Base-by-base conservation (phyloP, 2,888 invertebrate species). In the Salpingus planirostris region DNA sequence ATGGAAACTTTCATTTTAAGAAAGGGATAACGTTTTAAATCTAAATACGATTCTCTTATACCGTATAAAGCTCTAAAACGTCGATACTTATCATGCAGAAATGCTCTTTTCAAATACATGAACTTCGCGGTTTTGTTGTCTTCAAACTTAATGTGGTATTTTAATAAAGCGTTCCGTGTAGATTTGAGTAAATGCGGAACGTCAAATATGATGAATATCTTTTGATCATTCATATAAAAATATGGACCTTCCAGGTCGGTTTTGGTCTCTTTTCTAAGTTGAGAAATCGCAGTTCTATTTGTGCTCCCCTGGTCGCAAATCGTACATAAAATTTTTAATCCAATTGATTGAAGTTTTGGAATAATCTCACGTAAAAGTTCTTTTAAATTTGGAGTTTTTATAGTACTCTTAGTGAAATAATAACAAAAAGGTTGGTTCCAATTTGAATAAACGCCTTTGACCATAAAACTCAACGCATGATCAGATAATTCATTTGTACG, bases 401-500 rank as follows among this genome's bases (percentile, higher is more conserved):
- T 25, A 10, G 21, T 33, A 18, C 33, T 15, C 23, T 24, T 32
- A n/a, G 33, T 29, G 23, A 36, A 36, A 32, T 31, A 39, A 21
- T 28, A 32, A 7, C 7, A 6, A 7, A 23, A 5, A 5, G 23
- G 23, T 10, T 23, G 23, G 7, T 23, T 23, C 23, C 23, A 23
- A 11, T 5, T 10, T 5, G 8, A 10, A 10, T 11, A 5, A 10
- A 23, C 4, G 5, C 23, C 23, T 23, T 23, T 6, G 4, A 23
- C 11, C 23, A 23, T 23, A 11, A 23, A 23, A 7, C 5, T 11
- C 23, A 23, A 23, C 4, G 6, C 23, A 23, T 23, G 8, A 5
- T 23, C 10, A 11, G 23, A 6, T 4, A 22, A 31, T 30, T 7
- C 31, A 13, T 15, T 24, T 22, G 7, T 32, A 15, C 29, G 36